Base-by-base conservation (phyloP, 2,113 vertebrate species). In the Arenaria interpres region DNA sequence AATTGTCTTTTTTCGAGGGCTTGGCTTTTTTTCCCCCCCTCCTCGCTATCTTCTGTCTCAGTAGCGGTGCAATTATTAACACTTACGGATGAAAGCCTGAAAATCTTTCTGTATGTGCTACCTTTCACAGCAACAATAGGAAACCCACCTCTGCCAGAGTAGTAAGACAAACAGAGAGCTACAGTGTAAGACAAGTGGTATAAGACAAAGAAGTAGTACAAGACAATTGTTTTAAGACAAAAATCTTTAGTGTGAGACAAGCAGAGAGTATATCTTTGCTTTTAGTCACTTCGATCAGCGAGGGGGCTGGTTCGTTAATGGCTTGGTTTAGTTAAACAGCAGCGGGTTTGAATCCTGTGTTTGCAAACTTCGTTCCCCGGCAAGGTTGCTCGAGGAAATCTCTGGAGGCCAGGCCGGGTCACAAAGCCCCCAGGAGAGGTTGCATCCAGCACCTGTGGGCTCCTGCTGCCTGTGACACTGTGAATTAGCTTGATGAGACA, bases 401-500 rank as follows among this genome's bases (percentile, higher is more conserved):
- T 95, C 50, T 71, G 17, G 68, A 88, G 88, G 91, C 68, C 41
- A 17, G 8, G 63, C 79, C 96, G 8, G 4, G 69, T 69, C 30
- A 17, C 48, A 81, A 76, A 83, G 69, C 37, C 17, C 82, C 57
- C 89, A 17, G n/a, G 33, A 39, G 68, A 96, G 79, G 86, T 15
- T 94, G 66, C 46, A 11, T 83, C 93, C 56, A 78, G 64, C 84
- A 90, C 68, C 89, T 71, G 67, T 90, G 74, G 69, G 74, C 16
- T 90, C 59, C 94, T 51, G 92, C 89, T 86, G 86, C 53, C 66
- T 2, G 3, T 82, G 94, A 89, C 90, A 83, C 54, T 81, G 37
- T 25, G 59, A 72, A 92, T 94, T 92, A 95, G 68, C 50, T 63
- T 77, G 83, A 92, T 48, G 82, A 90, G 59, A 54, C 17, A 12